Percentiles rank a stretch among this genome's conserved stretches.
Conservation (phyloP, 2,113 vertebrate species). For the Capreolus pygargus region DNA sequence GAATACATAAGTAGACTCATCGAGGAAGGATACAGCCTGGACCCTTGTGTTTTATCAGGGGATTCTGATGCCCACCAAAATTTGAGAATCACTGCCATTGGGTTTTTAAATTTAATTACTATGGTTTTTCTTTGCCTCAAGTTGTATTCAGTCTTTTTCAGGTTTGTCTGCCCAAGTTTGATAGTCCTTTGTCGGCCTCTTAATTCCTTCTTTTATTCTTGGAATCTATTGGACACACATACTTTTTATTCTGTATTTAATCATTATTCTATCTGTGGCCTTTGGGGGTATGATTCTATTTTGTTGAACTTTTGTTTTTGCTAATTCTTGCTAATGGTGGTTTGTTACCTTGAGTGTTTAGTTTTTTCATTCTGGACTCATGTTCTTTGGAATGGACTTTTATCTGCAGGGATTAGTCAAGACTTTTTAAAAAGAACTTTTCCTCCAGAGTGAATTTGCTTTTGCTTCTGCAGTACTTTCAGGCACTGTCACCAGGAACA, state of each 20-base stretch:
- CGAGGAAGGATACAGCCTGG: not conserved
- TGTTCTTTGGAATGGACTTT: not conserved
- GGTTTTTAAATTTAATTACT: not conserved
- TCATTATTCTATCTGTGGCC: not conserved
- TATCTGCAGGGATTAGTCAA: not conserved
- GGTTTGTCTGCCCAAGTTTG: not conserved
- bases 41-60: not conserved
- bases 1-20: not conserved
- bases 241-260: not conserved
- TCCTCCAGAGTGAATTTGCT: not conserved
- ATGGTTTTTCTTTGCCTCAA: not conserved
- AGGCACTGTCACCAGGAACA: not conserved
- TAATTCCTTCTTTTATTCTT: constrained; percentile 40
- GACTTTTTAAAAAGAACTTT: not conserved
- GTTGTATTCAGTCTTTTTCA: not conserved
- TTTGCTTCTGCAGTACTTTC: not conserved
- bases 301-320: constrained; percentile 8
- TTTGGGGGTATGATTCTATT: not conserved
- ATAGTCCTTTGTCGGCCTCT: not conserved
- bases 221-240: not conserved
- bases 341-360: not conserved
- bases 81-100: not conserved
- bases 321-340: not conserved
- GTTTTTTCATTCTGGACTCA: not conserved
- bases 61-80: not conserved